Conservation (phyloP, 2,113 vertebrate species). For the Thymallus thymallus region DNA sequence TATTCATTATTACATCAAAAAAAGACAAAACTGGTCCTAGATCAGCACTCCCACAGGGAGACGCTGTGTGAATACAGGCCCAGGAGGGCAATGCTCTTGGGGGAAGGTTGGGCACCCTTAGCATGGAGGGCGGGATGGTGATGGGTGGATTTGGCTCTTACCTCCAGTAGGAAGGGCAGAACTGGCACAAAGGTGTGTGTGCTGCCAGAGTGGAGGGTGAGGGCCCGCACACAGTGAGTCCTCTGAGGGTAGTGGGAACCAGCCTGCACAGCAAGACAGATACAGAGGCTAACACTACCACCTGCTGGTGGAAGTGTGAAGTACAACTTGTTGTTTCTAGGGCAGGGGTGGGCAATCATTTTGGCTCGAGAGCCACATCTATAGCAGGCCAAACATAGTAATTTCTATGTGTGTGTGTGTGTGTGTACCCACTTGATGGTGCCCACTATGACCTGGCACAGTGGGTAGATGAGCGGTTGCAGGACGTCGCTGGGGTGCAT, state of each 20-base stretch:
- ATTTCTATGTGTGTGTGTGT: too few species aligned
- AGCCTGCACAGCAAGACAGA: conserved; percentile 70
- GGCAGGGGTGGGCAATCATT: neutral
- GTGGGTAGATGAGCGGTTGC: conserved; percentile 89
- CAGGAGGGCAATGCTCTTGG: neutral
- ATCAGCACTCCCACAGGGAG: too few species aligned
- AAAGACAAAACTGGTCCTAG: too few species aligned
- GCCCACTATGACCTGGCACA: conserved; percentile 88
- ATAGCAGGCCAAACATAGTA: too few species aligned
- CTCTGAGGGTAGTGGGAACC: conserved; percentile 91
- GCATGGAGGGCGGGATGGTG: neutral
- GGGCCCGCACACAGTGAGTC: conserved; percentile 86
- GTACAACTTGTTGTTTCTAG: neutral
- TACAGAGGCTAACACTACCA: conserved; percentile 59
- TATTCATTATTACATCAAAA: too few species aligned
- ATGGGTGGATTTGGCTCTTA: conserved; percentile 54
- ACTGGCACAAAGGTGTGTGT: conserved; percentile 87
- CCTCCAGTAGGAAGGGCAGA: conserved; percentile 91
- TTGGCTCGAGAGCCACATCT: too few species aligned
- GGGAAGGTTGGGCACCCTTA: neutral
- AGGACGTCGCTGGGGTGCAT: conserved; percentile 83
- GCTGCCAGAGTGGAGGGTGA: conserved; percentile 83
- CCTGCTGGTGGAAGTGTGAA: conserved; percentile 57
- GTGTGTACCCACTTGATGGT: conserved; percentile 88
- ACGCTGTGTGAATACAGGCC: neutral